Conservation (phyloP, 2,888 invertebrate species). For the Lacanobia wlatinum region DNA sequence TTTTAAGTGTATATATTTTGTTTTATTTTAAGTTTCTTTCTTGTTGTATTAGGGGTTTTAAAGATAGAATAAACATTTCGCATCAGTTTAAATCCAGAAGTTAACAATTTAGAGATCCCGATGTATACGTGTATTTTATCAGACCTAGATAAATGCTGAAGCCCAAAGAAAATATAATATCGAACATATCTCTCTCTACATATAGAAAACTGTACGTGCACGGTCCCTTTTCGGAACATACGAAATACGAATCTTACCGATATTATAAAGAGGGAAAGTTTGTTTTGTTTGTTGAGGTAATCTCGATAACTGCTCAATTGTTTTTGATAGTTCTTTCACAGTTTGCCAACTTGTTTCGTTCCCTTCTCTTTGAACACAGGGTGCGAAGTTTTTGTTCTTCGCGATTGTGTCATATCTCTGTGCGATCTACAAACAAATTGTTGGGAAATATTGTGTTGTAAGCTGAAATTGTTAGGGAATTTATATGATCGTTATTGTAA, state of each 20-base stretch:
- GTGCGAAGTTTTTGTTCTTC: constrained; percentile 56
- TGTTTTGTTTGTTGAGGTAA: constrained; percentile 63
- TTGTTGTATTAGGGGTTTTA: no score
- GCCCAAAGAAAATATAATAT: constrained; percentile 3
- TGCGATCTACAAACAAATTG: constrained; percentile 44
- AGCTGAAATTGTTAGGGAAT: constrained; percentile 6
- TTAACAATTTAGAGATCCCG: no score
- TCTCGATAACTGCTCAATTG: constrained; percentile 64
- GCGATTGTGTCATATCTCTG: constrained; percentile 41
- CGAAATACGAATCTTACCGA: constrained; percentile 48
- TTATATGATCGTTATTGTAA: constrained; percentile 11
- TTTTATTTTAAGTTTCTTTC: no score
- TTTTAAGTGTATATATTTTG: no score
- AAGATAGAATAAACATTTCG: no score
- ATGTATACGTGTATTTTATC: no score
- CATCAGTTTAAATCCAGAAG: no score
- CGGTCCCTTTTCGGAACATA: constrained; percentile 42
- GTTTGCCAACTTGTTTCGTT: constrained; percentile 56
- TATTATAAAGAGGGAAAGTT: constrained; percentile 59
- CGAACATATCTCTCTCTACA: constrained; percentile 7
- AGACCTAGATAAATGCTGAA: neutral
- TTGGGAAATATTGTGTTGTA: constrained; percentile 23
- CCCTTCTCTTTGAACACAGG: constrained; percentile 46
- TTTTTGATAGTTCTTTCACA: constrained; percentile 62
- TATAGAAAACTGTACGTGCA: constrained; percentile 8